Evolutionary conservation across 1,140 invertebrate genomes (phyloP).

Genomic region (Theocolax elegans): DNA sequence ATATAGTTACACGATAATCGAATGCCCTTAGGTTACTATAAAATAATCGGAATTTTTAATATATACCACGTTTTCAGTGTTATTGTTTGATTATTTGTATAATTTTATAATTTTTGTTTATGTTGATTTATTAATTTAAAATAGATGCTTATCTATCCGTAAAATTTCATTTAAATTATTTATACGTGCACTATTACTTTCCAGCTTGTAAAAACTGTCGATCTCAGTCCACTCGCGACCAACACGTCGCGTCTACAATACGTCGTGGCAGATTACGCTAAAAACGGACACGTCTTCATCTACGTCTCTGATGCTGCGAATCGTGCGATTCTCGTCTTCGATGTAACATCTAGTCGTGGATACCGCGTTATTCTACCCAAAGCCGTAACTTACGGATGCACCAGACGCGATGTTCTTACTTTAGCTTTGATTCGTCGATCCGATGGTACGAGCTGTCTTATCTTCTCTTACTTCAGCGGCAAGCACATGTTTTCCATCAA

Average conservation of each 20-base stretch:
- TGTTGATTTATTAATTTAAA: too few relatives aligned
- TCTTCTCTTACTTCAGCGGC: conserved; percentile 72
- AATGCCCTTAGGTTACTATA: too few relatives aligned
- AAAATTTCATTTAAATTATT: too few relatives aligned
- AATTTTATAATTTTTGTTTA: too few relatives aligned
- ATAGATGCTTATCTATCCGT: too few relatives aligned
- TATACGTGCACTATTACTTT: too few relatives aligned
- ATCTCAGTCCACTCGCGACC: conserved; percentile 67
- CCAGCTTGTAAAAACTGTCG: conserved; percentile 68
- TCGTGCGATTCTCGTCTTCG: conserved; percentile 73
- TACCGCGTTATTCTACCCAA: conserved; percentile 72
- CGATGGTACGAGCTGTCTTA: conserved; percentile 66
- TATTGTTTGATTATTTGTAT: too few relatives aligned
- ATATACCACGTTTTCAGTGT: too few relatives aligned
- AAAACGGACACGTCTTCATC: conserved; percentile 68
- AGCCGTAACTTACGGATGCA: conserved; percentile 60
- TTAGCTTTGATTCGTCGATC: conserved; percentile 67
- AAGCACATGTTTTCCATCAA: conserved; percentile 69
- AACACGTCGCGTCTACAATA: conserved; percentile 70
- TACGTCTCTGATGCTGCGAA: conserved; percentile 74
- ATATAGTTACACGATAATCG: too few relatives aligned
- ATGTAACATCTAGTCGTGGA: conserved; percentile 69
- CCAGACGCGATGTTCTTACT: conserved; percentile 70
- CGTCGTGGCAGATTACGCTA: conserved; percentile 70
- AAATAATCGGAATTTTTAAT: too few relatives aligned